These are phyloP conservation scores for Diploscapter pachys DNA, from an alignment of 1,140 invertebrate species.

Conservation along the genomic window DNA sequence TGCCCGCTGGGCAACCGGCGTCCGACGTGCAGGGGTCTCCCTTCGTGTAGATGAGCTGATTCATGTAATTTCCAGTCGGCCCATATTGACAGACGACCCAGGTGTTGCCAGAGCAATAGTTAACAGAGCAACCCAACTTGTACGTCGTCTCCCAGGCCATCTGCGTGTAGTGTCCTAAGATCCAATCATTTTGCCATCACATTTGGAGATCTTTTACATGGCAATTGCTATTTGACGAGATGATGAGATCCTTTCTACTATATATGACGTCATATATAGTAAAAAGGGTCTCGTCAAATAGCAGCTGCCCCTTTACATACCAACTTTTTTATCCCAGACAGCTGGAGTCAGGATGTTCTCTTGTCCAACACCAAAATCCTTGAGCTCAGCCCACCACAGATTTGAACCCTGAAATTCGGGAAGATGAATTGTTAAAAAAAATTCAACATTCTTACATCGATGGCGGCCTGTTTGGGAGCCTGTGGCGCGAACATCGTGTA, in stretches of 20 bases:
- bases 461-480: constrained; percentile 15
- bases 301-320: too few relatives aligned
- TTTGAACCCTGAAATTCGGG: constrained; percentile 6
- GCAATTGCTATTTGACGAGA: too few relatives aligned
- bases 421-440: background rate
- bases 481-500: constrained; percentile 7
- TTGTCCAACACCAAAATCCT: constrained; percentile 18
- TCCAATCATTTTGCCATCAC: too few relatives aligned
- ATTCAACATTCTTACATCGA: background rate
- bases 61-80: constrained; percentile 17
- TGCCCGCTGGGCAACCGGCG: constrained; percentile 9
- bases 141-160: constrained; percentile 12
- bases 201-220: too few relatives aligned
- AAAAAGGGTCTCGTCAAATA: too few relatives aligned
- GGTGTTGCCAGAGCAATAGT: constrained; percentile 9
- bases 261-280: too few relatives aligned
- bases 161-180: constrained; percentile 12
- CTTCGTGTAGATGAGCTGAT: constrained; percentile 15
- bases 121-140: constrained; percentile 10
- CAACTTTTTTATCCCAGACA: constrained; percentile 5
- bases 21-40: constrained; percentile 13
- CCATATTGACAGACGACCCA: constrained; percentile 20
- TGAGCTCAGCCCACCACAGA: constrained; percentile 16
- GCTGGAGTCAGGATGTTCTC: constrained; percentile 17
- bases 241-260: too few relatives aligned